phyloP scores from a whole-genome alignment of 1,140 invertebrate species.

The Eulimnadia texana region DNA sequence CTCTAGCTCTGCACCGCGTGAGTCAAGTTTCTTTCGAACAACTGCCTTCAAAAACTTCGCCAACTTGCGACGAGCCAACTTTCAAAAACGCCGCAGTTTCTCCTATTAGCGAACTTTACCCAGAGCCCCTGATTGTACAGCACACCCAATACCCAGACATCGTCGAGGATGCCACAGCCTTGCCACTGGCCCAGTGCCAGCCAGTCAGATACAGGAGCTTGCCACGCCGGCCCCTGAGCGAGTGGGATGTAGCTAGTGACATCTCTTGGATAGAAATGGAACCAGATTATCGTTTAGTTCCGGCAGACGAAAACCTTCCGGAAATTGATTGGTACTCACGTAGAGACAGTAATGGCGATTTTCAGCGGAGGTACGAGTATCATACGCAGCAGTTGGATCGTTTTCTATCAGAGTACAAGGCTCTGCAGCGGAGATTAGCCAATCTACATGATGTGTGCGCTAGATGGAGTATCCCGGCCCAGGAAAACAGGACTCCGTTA shows the following conservation, averaged over 20 bases:
- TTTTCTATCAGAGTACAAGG: constrained; percentile 10
- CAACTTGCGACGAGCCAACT: background rate
- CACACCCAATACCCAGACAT: background rate
- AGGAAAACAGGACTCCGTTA: background rate
- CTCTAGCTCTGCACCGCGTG: background rate
- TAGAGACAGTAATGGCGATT: constrained; percentile 10
- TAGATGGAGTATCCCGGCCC: background rate
- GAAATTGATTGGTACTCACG: background rate
- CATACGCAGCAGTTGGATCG: constrained; percentile 13
- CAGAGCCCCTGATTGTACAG: background rate
- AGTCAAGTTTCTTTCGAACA: background rate
- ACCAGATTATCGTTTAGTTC: background rate
- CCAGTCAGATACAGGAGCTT: background rate
- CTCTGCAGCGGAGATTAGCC: constrained; percentile 9
- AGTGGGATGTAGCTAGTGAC: background rate
- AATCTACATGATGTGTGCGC: constrained; percentile 10
- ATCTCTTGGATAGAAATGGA: background rate
- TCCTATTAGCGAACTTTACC: background rate
- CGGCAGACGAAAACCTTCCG: background rate
- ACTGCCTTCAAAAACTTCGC: background rate
- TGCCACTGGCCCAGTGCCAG: background rate
- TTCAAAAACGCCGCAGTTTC: background rate
- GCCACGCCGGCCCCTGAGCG: background rate
- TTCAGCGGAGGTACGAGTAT: constrained; percentile 12
- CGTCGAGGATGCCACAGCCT: background rate